These are phyloP conservation scores for Choloepus didactylus DNA, from an alignment of 2,797 vertebrate genomes.

Conservation along the genomic window DNA sequence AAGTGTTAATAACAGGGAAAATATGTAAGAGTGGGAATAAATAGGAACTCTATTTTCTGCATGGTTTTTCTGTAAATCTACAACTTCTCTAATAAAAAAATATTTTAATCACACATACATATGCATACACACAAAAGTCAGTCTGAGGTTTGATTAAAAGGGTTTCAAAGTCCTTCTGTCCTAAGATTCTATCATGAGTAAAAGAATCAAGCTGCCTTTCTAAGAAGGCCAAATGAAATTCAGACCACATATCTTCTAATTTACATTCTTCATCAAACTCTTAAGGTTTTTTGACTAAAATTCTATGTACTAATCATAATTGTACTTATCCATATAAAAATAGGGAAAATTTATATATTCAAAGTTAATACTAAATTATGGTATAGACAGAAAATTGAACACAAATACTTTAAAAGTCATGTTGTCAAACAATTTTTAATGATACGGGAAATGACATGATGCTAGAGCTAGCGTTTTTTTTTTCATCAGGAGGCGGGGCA, in stretches of 20 bases:
- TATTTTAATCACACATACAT: too few relatives aligned
- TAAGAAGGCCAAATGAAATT: background rate
- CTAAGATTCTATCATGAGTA: background rate
- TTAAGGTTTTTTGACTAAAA: background rate
- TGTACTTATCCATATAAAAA: constrained; percentile 14
- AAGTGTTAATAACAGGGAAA: too few relatives aligned
- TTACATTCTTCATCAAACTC: background rate
- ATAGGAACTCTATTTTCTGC: too few relatives aligned
- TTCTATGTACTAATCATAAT: background rate
- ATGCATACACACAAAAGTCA: too few relatives aligned
- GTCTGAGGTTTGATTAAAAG: background rate
- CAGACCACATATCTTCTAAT: background rate
- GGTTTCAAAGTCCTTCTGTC: background rate
- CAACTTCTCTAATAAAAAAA: too few relatives aligned
- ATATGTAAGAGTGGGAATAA: too few relatives aligned
- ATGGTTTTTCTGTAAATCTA: too few relatives aligned
- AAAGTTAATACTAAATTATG: constrained; percentile 20
- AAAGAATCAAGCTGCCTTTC: background rate
- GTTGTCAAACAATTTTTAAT: background rate
- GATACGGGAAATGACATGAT: background rate
- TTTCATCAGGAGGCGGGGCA: too few relatives aligned
- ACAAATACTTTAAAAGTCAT: constrained; percentile 3
- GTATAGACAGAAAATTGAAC: background rate
- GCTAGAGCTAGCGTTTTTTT: background rate
- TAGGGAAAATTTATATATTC: background rate